Percentiles rank a stretch among this genome's conserved stretches.
Conservation (phyloP, 2,888 invertebrate genomes). For the Cryptocephalus moraei region DNA sequence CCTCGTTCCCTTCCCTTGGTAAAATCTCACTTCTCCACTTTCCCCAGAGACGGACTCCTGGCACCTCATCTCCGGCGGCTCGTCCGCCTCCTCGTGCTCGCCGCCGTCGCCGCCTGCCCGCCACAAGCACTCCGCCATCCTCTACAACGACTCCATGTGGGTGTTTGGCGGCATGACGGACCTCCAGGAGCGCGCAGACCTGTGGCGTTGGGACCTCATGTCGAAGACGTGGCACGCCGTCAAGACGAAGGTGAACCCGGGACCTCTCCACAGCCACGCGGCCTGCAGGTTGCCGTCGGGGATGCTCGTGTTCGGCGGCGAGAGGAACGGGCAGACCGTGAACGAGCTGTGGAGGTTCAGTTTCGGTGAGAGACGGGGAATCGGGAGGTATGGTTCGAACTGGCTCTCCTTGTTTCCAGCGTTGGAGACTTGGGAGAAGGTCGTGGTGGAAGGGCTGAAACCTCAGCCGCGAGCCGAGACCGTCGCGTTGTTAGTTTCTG, state of each 20-base stretch:
- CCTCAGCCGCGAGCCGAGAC: slow-evolving; percentile 63
- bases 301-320: slow-evolving; percentile 74
- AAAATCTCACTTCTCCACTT: too few species aligned
- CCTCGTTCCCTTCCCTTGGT: too few species aligned
- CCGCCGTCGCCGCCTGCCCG: slow-evolving; percentile 54
- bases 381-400: neutral
- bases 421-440: slow-evolving; percentile 66
- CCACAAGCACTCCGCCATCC: slow-evolving; percentile 76
- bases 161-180: slow-evolving; percentile 84
- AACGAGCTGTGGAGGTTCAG: slow-evolving; percentile 78
- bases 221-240: slow-evolving; percentile 54
- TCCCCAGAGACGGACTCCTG: slow-evolving; percentile 69
- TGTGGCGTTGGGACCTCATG: slow-evolving; percentile 30
- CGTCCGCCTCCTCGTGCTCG: slow-evolving; percentile 30
- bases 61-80: slow-evolving; percentile 50
- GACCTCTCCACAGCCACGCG: slow-evolving; percentile 66
- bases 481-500: slow-evolving; percentile 55
- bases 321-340: slow-evolving; percentile 56
- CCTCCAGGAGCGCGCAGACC: slow-evolving; percentile 46
- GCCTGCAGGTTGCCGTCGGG: slow-evolving; percentile 67
- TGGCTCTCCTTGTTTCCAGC: slow-evolving; percentile 37
- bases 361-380: slow-evolving; percentile 48
- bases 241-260: slow-evolving; percentile 54
- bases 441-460: slow-evolving; percentile 48
- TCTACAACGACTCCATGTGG: slow-evolving; percentile 71